Percentiles rank a stretch among this genome's conserved stretches.
phyloP scores from a whole-genome alignment of 2,888 invertebrate genomes.

The Philereme transversata region DNA sequence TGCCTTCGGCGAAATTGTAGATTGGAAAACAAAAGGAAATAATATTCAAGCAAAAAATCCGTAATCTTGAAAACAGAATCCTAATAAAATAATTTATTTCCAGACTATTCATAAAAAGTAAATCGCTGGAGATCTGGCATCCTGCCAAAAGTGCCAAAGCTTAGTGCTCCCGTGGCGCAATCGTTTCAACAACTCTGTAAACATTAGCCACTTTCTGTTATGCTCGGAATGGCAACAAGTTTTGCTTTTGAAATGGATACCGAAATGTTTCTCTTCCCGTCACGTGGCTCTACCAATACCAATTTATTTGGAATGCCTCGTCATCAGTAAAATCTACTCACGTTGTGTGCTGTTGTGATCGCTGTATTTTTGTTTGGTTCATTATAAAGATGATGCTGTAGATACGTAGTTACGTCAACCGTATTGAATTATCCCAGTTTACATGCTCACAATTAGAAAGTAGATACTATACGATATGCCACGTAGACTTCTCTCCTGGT shows the following conservation, averaged over 20 bases:
- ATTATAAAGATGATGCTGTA: background rate
- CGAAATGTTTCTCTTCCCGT: background rate
- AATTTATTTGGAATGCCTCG: background rate
- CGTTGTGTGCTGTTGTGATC: background rate
- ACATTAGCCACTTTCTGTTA: constrained; percentile 7
- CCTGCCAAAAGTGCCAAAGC: constrained; percentile 18
- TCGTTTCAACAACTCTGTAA: constrained; percentile 16
- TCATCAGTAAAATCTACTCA: background rate
- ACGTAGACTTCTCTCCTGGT: background rate
- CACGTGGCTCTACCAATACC: background rate
- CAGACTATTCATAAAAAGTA: constrained; percentile 4
- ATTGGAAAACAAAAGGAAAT: background rate
- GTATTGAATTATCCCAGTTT: too few relatives aligned
- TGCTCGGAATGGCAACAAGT: constrained; percentile 15
- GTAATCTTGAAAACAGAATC: background rate
- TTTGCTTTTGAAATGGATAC: background rate
- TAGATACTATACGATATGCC: background rate
- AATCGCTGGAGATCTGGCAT: constrained; percentile 22
- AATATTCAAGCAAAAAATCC: background rate
- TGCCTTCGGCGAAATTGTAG: background rate
- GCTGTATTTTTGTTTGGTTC: constrained; percentile 1
- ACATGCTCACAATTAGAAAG: too few relatives aligned
- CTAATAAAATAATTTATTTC: background rate
- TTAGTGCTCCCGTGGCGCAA: constrained; percentile 8
- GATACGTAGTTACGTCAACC: background rate